Base-by-base conservation (phyloP, 2,888 invertebrate genomes). In the Steinernema hermaphroditum region DNA sequence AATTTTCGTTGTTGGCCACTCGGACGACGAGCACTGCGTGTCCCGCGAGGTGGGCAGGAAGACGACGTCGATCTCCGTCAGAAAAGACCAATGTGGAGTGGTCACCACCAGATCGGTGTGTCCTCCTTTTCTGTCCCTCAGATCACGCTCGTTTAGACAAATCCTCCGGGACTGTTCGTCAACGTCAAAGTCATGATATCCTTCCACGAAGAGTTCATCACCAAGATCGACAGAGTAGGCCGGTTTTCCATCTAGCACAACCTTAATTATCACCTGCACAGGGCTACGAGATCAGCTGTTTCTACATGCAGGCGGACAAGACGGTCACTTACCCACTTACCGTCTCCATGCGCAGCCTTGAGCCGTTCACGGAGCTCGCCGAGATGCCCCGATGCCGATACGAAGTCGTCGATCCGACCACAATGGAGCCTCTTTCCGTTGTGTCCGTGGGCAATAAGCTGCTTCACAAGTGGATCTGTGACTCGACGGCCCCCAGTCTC, bases 251-350 rank as follows among this genome's bases (percentile, higher is more conserved):
- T n/a, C n/a, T n/a, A 32, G 37, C 4, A 37, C 37, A 14, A 19
- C 8, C 62, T 27, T n/a, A 46, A 14, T 6, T 29, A 19, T 57
- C 24, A 4, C 12, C 76, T 69, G n/a, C n/a, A n/a, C 57, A 80
- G 78, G 83, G 83, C 41, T 83, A 80, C 75, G 83, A 81, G 14
- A 75, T 82, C 62, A 73, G 73, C 68, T 82, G 82, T 68, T 82
- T 83, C 78, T 84, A 80, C 77, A 85, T 84, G 78, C 77, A 84
- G 69, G 79, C 82, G 32, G 84, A 82, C 22, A 86, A 86, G 74
- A 85, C 84, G 1, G 86, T 86, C 24, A 85, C 84, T 1, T 86
- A 85, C 75, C 85, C 86, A 6, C 72, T 86, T n/a, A 79, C 84
- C 27, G 86, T 85, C 16, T 75, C 77, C n/a, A 71, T 73, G 72